A percentile compares a stretch with the other conserved stretches of the same genome.
phyloP scores from a whole-genome alignment of 2,888 invertebrate genomes.

The Brachyopa scutellaris region DNA sequence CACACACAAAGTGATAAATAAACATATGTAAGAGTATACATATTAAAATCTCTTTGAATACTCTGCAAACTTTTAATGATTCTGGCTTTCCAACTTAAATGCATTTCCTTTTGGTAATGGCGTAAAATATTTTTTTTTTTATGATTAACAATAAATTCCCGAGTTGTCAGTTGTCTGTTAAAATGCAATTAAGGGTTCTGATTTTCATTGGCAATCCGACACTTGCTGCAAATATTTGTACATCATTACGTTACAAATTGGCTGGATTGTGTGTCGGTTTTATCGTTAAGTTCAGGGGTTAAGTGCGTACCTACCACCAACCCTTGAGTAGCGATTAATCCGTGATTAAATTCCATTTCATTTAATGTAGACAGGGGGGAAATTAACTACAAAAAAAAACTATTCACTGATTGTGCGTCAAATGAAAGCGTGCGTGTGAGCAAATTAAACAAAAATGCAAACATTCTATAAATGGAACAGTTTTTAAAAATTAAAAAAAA shows the following conservation, averaged over 20 bases:
- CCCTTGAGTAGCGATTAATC: constrained; percentile 21
- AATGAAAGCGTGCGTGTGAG: not conserved
- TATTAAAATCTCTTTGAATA: not conserved
- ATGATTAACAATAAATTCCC: constrained; percentile 6
- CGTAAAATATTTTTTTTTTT: not conserved
- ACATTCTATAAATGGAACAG: constrained; percentile 24
- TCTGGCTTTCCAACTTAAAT: not conserved
- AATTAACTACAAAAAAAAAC: no score
- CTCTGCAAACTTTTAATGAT: not conserved
- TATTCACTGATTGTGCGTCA: not conserved
- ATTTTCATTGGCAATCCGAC: constrained; percentile 32
- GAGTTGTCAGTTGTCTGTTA: constrained; percentile 41
- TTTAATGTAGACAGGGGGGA: not conserved
- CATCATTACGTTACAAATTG: constrained; percentile 47
- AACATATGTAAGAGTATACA: no score
- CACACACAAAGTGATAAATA: no score
- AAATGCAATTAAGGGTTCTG: constrained; percentile 51
- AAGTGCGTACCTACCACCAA: not conserved
- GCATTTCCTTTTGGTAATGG: constrained; percentile 5
- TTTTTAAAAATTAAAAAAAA: not conserved
- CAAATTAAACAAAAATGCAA: not conserved
- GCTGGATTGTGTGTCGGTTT: not conserved
- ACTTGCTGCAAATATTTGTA: constrained; percentile 48
- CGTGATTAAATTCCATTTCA: constrained; percentile 14
- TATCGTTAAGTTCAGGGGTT: constrained; percentile 15